Percentiles rank a stretch among this genome's conserved stretches.
These are phyloP conservation scores for Eristalis intricaria DNA, from an alignment of 2,888 invertebrate species.

Conservation along the genomic window DNA sequence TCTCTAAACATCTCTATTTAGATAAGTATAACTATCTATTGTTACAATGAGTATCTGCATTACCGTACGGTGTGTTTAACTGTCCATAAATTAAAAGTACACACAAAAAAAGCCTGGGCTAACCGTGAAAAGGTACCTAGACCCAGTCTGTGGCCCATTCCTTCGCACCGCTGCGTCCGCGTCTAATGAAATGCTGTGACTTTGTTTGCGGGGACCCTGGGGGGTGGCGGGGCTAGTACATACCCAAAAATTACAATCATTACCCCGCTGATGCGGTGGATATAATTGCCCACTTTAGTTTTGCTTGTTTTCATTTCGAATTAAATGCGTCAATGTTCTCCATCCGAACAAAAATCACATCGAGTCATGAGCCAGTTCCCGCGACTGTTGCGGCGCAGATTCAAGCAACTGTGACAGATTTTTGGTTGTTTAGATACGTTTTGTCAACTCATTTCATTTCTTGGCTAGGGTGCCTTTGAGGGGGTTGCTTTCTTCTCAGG, in stretches of 20 bases:
- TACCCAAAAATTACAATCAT: conserved; percentile 70
- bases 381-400: neutral
- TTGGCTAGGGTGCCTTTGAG: neutral
- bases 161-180: conserved; percentile 51
- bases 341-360: conserved; percentile 37
- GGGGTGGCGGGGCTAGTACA: neutral
- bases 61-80: conserved; percentile 70
- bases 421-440: conserved; percentile 61
- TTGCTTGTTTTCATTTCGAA: conserved; percentile 34
- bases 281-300: conserved; percentile 69
- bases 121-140: conserved; percentile 32
- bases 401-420: conserved; percentile 70
- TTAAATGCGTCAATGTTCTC: conserved; percentile 45
- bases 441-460: conserved; percentile 65
- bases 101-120: neutral
- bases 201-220: conserved; percentile 8
- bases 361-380: neutral
- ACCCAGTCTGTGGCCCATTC: neutral
- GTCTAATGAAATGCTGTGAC: conserved; percentile 67
- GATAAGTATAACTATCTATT: conserved; percentile 25
- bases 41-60: conserved; percentile 61
- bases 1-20: conserved; percentile 70
- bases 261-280: conserved; percentile 52
- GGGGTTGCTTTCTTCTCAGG: too few relatives aligned
- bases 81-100: conserved; percentile 62